These are phyloP conservation scores for Tigriopus californicus DNA, from an alignment of 2,888 invertebrate genomes.

Conservation along the genomic window DNA sequence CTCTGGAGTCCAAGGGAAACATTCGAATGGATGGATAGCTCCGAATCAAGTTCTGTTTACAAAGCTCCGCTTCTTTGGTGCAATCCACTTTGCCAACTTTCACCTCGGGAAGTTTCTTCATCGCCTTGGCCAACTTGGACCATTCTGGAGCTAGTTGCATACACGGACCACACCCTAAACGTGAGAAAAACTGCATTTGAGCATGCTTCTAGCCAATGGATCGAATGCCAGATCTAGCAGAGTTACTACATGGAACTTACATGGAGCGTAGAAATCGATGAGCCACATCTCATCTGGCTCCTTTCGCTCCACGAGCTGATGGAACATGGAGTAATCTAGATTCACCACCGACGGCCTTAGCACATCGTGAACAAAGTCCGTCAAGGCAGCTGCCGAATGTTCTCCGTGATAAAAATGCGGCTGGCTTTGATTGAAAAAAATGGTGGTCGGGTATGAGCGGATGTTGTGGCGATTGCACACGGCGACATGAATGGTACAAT, in stretches of 20 bases:
- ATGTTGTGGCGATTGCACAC: constrained; percentile 41
- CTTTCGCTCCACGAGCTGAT: constrained; percentile 34
- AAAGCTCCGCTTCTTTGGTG: constrained; percentile 37
- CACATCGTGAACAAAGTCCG: constrained; percentile 43
- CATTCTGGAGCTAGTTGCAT: constrained; percentile 8
- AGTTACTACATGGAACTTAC: not conserved
- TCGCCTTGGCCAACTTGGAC: constrained; percentile 24
- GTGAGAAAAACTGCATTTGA: no score
- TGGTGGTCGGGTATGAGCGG: constrained; percentile 46
- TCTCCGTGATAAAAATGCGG: constrained; percentile 38
- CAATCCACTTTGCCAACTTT: constrained; percentile 48
- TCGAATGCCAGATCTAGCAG: no score
- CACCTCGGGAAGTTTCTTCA: constrained; percentile 32
- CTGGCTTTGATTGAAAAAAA: constrained; percentile 41
- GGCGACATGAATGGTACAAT: constrained; percentile 41
- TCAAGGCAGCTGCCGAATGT: constrained; percentile 38
- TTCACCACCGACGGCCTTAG: constrained; percentile 37
- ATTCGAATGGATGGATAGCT: constrained; percentile 48
- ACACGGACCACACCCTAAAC: constrained; percentile 18
- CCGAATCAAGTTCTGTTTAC: constrained; percentile 37
- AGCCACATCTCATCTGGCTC: constrained; percentile 39
- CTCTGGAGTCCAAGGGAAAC: constrained; percentile 26
- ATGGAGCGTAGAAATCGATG: constrained; percentile 15
- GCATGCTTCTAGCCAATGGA: not conserved
- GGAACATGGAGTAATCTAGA: constrained; percentile 37